Base-by-base conservation (phyloP, 2,888 invertebrate species). In the Sepioteuthis lessoniana region DNA sequence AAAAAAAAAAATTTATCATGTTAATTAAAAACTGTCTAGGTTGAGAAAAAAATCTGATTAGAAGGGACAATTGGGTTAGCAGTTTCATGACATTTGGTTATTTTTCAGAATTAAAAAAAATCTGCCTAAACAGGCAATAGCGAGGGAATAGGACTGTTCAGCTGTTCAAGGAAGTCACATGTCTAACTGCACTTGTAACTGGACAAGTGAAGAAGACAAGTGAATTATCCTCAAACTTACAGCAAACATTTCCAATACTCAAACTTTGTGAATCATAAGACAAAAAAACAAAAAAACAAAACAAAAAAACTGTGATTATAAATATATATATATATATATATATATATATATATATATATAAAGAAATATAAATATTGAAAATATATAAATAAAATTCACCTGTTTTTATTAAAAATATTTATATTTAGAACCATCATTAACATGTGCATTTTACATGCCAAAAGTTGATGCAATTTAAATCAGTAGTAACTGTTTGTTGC, bases 1-100 rank as follows among this genome's bases (percentile, higher is more conserved):
- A 35, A 76, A 76, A 31, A 13, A 76, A 76, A n/a, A 35, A 1
- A n/a, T 76, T 76, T 76, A 76, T 10, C n/a, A 16, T 76, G 76
- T 76, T 76, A 76, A 76, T 76, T 76, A 35, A 76, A 76, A 76
- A 76, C n/a, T 76, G 55, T 55, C n/a, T 76, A 76, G n/a, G 76
- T 31, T 76, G 31, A 28, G 76, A 10, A 76, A 42, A 91, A n/a
- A 19, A 47, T 92, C 46, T 47, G 38, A 92, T 92, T 92, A 38
- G 47, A 42, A 92, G 28, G 8, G 92, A 46, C 47, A n/a, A 91
- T 91, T 38, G 31, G 47, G 42, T 92, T 92, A 92, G 92, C 92
- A 92, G 47, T 92, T 47, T 92, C 92, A 92, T 47, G 47, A 92
- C 92, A 92, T 47, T 92, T 92, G 76, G 92, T 92, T 92, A 92